Percentiles rank a stretch among this genome's conserved stretches.
phyloP scores from a whole-genome alignment of 1,140 invertebrate genomes.

The Bombus ignitus region DNA sequence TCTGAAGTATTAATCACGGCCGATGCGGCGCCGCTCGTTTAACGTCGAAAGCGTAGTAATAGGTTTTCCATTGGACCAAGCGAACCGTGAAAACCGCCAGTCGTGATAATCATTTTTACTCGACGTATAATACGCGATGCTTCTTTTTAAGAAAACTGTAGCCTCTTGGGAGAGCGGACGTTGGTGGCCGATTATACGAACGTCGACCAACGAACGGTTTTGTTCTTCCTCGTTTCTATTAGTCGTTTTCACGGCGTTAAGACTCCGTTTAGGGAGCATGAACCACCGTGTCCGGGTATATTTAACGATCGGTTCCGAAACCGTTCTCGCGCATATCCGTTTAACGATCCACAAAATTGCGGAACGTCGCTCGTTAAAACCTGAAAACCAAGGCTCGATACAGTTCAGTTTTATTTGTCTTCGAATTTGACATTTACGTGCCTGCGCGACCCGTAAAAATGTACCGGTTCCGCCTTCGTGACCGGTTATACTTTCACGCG shows the following conservation, averaged over 20 bases:
- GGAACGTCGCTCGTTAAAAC: slow-evolving; percentile 30
- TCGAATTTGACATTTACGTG: background rate
- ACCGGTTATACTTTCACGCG: background rate
- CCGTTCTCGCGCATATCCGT: background rate
- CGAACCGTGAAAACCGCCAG: background rate
- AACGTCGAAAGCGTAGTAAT: slow-evolving; percentile 9
- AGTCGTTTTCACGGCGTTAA: background rate
- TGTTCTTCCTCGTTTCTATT: slow-evolving; percentile 9
- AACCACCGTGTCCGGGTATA: background rate
- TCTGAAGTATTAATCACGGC: background rate
- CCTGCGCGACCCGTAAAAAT: background rate
- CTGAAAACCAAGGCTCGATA: background rate
- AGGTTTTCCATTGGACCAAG: background rate
- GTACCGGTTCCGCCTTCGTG: background rate
- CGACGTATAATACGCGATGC: background rate
- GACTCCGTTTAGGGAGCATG: background rate
- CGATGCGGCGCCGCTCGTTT: background rate
- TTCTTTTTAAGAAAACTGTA: background rate
- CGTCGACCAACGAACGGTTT: background rate
- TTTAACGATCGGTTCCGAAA: slow-evolving; percentile 36
- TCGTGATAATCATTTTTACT: background rate
- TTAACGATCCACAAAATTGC: slow-evolving; percentile 41
- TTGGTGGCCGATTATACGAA: background rate
- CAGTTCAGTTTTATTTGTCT: background rate
- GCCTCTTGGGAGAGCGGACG: too few species aligned